Percentiles rank a stretch among this genome's conserved stretches.
phyloP scores from a whole-genome alignment of 2,888 invertebrate species.

The Cephonodes hylas region DNA sequence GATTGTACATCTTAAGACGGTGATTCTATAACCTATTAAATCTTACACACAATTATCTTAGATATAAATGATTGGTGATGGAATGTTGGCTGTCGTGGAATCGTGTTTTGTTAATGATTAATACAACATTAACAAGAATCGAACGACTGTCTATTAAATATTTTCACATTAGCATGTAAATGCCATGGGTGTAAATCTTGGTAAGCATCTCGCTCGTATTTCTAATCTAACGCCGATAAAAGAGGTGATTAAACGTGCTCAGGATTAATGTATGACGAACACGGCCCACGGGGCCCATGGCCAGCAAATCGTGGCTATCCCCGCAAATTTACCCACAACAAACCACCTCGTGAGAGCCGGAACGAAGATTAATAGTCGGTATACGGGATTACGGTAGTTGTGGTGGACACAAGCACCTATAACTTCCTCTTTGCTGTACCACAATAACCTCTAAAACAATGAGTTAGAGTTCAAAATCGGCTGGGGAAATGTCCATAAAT shows the following conservation, averaged over 20 bases:
- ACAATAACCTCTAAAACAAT: constrained; percentile 31
- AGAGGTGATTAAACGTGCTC: constrained; percentile 67
- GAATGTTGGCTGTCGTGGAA: background rate
- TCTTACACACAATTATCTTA: background rate
- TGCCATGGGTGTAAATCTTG: constrained; percentile 27
- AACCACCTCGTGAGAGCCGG: constrained; percentile 70
- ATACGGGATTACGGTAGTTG: constrained; percentile 64
- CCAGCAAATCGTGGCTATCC: constrained; percentile 67
- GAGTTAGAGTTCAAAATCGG: constrained; percentile 39
- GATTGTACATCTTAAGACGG: background rate
- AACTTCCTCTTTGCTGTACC: constrained; percentile 32
- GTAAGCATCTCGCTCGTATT: constrained; percentile 22
- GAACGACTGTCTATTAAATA: constrained; percentile 9
- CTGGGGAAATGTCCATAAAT: constrained; percentile 20
- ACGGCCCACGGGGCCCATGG: constrained; percentile 62
- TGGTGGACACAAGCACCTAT: constrained; percentile 47
- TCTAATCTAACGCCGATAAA: constrained; percentile 57
- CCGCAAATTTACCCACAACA: constrained; percentile 74
- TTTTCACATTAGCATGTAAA: constrained; percentile 21
- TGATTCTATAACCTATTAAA: background rate
- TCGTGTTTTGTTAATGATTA: background rate
- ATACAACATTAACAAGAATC: background rate
- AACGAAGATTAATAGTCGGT: constrained; percentile 71
- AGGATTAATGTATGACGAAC: constrained; percentile 72
- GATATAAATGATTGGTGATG: background rate